Evolutionary conservation across 2,888 invertebrate genomes (phyloP), one percentile per base, ranked within the genome.

Genomic region (Drosophila pegasa): DNA sequence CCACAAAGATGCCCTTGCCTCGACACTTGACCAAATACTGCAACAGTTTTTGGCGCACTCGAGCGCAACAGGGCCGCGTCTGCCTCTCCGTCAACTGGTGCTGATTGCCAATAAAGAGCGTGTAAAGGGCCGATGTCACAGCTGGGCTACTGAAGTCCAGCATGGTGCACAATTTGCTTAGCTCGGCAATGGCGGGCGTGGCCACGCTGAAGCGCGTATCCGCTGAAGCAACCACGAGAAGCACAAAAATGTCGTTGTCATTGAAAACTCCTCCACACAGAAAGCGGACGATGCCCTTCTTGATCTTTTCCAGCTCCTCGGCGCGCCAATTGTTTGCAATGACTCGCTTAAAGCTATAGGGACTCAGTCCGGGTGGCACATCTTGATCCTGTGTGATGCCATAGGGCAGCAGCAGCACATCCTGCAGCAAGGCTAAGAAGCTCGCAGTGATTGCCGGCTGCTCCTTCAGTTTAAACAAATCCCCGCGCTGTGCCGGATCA

Each of bases 171-270:
- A 95, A 94, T 92, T 96, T 96, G 87, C 96, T 97, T 9, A 98
- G 92, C 80, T 97, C 97, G 73, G 95, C 95, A 89, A 98, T 97
- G 2, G 97, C 98, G 61, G 96, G 94, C 89, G 97, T 97, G 56
- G 97, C 97, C 45, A 98, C 97, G 92, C 95, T 96, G 91, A 96
- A 98, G 71, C 98, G 93, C 0, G 97, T 97, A 89, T 98, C 98
- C 0, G 98, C 95, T 0, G 97, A 96, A 2, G 97, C 98, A 7
- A 98, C 95, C 9, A 98, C 95, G 65, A 97, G 93, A 58, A 96
- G 95, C 70, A 96, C 92, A 22, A 97, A 93, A 29, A 96, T 94
- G 64, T 97, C 96, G 25, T 94, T 94, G 84, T 95, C 95, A 27
- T 94, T 93, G 84, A 97, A 96, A 40, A 97, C 94, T 51, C 97